phyloP scores from a whole-genome alignment of 23 tunicate species.

The Diplosoma virens region DNA sequence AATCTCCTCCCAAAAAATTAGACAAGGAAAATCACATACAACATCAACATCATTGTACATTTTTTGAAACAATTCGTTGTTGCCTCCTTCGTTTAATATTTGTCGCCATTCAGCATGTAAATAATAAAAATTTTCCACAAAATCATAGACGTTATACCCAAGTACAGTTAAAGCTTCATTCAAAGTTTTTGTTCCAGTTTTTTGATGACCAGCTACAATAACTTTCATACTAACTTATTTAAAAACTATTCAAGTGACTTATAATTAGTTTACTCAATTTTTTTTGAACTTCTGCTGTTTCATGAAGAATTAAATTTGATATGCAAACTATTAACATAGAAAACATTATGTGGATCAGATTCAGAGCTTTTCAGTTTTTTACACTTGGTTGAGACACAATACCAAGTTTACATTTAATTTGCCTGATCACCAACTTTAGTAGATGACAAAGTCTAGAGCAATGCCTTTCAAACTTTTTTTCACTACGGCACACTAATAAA shows the following conservation, averaged over 20 bases:
- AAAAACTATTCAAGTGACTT: background rate
- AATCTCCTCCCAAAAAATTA: conserved; percentile 15
- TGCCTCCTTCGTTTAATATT: conserved; percentile 1
- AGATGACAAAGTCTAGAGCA: too few species aligned
- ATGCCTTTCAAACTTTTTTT: too few species aligned
- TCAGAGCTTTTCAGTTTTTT: too few species aligned
- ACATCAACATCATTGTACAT: conserved; percentile 19
- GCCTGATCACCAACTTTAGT: too few species aligned
- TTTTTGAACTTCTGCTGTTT: too few species aligned
- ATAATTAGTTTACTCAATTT: background rate
- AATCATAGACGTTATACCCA: conserved; percentile 24
- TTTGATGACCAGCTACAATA: conserved; percentile 26
- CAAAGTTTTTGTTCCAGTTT: conserved; percentile 27
- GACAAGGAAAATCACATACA: conserved; percentile 17
- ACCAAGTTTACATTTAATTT: too few species aligned
- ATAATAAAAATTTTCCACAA: conserved; percentile 7
- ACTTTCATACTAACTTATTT: too few species aligned
- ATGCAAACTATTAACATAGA: too few species aligned
- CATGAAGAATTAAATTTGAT: too few species aligned
- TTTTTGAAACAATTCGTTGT: background rate
- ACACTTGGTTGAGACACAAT: too few species aligned
- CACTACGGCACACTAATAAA: too few species aligned
- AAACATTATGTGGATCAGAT: too few species aligned
- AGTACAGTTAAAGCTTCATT: conserved; percentile 2
- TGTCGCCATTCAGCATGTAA: conserved; percentile 7